Evolutionary conservation across 2,888 invertebrate genomes (phyloP), one percentile per base, ranked within the genome.

Genomic region (Pilophorus perplexus): DNA sequence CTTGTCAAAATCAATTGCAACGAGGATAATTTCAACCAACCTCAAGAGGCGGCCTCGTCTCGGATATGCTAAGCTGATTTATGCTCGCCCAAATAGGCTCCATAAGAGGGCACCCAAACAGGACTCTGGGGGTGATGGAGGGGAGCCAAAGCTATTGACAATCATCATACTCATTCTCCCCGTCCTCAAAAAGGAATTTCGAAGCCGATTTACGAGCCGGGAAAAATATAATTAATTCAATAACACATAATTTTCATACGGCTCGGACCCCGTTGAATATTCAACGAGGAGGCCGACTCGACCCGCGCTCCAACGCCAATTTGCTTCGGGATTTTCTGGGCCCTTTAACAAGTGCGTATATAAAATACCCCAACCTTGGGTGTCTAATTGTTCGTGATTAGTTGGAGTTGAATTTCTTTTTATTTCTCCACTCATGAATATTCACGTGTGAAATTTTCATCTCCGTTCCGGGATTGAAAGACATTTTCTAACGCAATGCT

Each of bases 311-410:
- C 25, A 23, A 46, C 27, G 52, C 52, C 52, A 52, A 52, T 52
- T 28, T 27, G 28, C 14, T 14, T 27, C 18, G 27, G 28, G 52
- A 28, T 12, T 28, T 28, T 14, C 52, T 3, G 52, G 27, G 28
- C 27, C 16, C 16, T 18, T 14, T 10, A 48, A 48, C 48, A 14
- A 52, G 28, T n/a, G 28, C 52, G 52, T 27, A 28, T n/a, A n/a
- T 52, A 28, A 52, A 52, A 52, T 52, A 52, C 25, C 16, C 27
- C 28, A 52, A 28, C 52, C 22, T 42, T 59, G 23, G 59, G 27
- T 27, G 59, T 59, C 59, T 59, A 59, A 59, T 59, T 59, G 59
- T 59, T 59, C 59, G 40, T 59, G 42, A 59, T 59, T 59, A 59
- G 59, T 59, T 48, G 1, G 28, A 46, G 46, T 46, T 46, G 23